Evolutionary conservation across 2,888 invertebrate genomes (phyloP).

Genomic region (Volucella zonaria): DNA sequence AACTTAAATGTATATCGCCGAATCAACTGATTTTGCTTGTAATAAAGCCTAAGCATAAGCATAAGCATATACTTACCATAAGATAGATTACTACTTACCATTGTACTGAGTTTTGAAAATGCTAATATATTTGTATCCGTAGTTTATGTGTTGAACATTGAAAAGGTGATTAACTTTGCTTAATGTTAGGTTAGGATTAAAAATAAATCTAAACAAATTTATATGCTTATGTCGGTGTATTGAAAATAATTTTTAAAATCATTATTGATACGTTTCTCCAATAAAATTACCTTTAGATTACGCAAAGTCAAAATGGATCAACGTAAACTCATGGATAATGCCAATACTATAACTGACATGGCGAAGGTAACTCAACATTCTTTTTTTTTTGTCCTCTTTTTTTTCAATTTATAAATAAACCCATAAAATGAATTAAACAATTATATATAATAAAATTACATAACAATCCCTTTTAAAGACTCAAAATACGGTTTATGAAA

Average conservation of each 20-base stretch:
- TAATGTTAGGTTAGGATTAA: conserved; percentile 33
- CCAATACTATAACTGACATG: conserved; percentile 99
- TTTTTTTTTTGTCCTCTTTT: background rate
- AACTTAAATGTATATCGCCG: conserved; percentile 30
- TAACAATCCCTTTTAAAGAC: conserved; percentile 86
- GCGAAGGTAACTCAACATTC: conserved; percentile 91
- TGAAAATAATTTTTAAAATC: conserved; percentile 28
- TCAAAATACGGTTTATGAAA: conserved; percentile 98
- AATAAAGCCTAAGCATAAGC: background rate
- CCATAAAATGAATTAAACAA: background rate
- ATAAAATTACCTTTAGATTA: conserved; percentile 85
- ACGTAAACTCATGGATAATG: conserved; percentile 99
- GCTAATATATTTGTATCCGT: conserved; percentile 20
- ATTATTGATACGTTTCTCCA: conserved; percentile 57
- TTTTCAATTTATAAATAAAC: background rate
- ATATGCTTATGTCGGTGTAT: conserved; percentile 45
- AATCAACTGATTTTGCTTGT: background rate
- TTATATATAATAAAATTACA: conserved; percentile 25
- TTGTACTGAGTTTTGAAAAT: conserved; percentile 21
- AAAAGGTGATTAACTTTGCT: background rate
- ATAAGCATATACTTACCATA: conserved; percentile 13
- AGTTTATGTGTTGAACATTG: conserved; percentile 36
- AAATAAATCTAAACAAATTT: conserved; percentile 16
- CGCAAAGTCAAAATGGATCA: conserved; percentile 99
- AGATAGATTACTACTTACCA: conserved; percentile 1